These are phyloP conservation scores for Pristionchus arcanus DNA, from an alignment of 2,888 invertebrate genomes.

Conservation along the genomic window DNA sequence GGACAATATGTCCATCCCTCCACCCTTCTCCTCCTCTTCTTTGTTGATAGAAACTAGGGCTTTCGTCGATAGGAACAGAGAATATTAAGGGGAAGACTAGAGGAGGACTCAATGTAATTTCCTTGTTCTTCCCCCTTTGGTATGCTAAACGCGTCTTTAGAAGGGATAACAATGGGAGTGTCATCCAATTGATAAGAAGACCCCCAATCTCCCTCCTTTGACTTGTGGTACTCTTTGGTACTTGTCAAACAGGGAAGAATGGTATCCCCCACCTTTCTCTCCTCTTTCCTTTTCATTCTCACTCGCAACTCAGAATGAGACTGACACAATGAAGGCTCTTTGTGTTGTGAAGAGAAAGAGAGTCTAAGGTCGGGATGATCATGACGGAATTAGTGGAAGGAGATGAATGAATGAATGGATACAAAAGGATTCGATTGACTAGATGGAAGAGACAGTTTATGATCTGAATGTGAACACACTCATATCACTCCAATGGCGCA, in stretches of 20 bases:
- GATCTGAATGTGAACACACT: conserved; percentile 20
- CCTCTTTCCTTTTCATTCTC: conserved; percentile 48
- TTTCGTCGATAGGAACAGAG: conserved; percentile 36
- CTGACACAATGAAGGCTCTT: conserved; percentile 51
- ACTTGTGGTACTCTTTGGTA: conserved; percentile 50
- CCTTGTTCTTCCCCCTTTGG: conserved; percentile 54
- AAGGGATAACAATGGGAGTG: conserved; percentile 45
- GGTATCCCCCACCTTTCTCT: conserved; percentile 12
- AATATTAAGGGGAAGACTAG: conserved; percentile 36
- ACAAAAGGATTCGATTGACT: conserved; percentile 34
- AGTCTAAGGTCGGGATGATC: conserved; percentile 54
- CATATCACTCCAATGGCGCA: conserved; percentile 49
- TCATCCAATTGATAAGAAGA: conserved; percentile 43
- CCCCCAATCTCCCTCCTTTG: conserved; percentile 11
- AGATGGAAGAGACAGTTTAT: background rate
- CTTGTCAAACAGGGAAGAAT: conserved; percentile 50
- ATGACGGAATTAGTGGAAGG: conserved; percentile 40
- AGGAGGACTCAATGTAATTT: conserved; percentile 55
- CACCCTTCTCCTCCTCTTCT: background rate
- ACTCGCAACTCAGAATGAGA: conserved; percentile 49
- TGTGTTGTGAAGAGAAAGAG: conserved; percentile 31
- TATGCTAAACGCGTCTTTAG: conserved; percentile 50
- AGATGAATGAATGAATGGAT: background rate
- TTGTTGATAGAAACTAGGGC: conserved; percentile 47
- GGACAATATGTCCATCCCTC: conserved; percentile 53